Evolutionary conservation across 2,113 vertebrate species (phyloP).

Genomic region (Pterocles orientalis): DNA sequence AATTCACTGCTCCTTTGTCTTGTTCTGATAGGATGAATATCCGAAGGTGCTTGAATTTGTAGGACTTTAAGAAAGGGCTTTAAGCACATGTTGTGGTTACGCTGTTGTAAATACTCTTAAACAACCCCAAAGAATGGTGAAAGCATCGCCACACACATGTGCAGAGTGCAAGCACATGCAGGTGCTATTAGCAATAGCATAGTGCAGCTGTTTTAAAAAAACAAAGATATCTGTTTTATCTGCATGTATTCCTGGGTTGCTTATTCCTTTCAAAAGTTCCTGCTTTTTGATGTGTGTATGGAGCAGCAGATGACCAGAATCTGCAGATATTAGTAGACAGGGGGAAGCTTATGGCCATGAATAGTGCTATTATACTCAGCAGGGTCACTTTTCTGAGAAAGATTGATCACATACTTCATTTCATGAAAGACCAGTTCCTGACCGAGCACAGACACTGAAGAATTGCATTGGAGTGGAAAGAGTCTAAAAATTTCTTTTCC

Average conservation of each 20-base stretch:
- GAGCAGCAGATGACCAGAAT: not conserved
- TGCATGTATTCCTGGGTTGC: not conserved
- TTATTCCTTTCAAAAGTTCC: not conserved
- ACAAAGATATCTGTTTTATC: not conserved
- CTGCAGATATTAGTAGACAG: not conserved
- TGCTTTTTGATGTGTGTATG: not conserved
- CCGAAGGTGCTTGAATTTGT: not conserved
- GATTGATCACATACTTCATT: not conserved
- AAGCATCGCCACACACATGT: not conserved
- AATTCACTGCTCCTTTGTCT: not conserved
- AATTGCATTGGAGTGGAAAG: constrained; percentile 1
- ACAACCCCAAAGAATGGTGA: not conserved
- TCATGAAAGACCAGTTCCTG: not conserved
- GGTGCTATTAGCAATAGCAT: not conserved
- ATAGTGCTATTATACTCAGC: not conserved
- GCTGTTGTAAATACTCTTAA: not conserved
- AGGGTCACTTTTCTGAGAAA: not conserved
- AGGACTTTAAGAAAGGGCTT: not conserved
- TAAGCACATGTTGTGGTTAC: not conserved
- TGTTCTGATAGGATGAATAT: not conserved
- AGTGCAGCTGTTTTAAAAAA: not conserved
- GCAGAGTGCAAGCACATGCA: not conserved
- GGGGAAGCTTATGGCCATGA: not conserved
- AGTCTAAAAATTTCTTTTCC: constrained; percentile 59
- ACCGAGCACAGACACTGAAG: not conserved